A percentile compares a stretch with the other conserved stretches of the same genome.
Conservation (phyloP, 2,113 vertebrate genomes). For the Dromas ardeola region DNA sequence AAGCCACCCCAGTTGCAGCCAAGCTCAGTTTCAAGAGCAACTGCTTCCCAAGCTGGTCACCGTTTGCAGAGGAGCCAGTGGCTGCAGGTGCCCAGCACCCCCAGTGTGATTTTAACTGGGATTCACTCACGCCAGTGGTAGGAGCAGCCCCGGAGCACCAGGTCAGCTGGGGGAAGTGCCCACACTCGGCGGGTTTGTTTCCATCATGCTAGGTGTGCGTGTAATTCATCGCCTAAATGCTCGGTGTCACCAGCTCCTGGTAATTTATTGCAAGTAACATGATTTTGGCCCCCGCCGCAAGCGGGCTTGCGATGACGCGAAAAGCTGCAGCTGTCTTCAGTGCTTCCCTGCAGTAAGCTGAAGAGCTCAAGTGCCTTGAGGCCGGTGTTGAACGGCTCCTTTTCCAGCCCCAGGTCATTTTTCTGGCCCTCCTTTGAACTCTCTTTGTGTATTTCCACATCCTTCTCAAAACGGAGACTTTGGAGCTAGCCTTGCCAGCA, state of each 20-base stretch:
- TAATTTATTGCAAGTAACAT: constrained; percentile 8
- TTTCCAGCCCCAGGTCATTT: not conserved
- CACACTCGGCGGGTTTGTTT: not conserved
- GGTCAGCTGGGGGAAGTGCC: not conserved
- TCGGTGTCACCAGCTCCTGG: not conserved
- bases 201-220: not conserved
- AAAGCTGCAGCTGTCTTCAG: constrained; percentile 51
- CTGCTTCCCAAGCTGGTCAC: not conserved
- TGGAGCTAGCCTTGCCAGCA: not conserved
- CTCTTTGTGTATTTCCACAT: constrained; percentile 16
- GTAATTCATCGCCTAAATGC: constrained; percentile 16
- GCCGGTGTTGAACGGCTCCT: not conserved
- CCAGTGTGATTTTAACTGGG: not conserved
- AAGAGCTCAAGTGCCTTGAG: not conserved
- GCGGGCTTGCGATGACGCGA: not conserved
- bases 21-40: not conserved
- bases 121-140: not conserved
- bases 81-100: not conserved
- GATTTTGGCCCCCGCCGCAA: not conserved
- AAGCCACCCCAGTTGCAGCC: not conserved
- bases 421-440: constrained; percentile 33
- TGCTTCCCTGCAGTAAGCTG: constrained; percentile 12
- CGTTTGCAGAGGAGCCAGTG: not conserved
- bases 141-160: not conserved
- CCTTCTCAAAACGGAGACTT: not conserved